A percentile compares a stretch with the other conserved stretches of the same genome.
Conservation (phyloP, 2,888 invertebrate species). For the Drosophila pseudotalamancana region DNA sequence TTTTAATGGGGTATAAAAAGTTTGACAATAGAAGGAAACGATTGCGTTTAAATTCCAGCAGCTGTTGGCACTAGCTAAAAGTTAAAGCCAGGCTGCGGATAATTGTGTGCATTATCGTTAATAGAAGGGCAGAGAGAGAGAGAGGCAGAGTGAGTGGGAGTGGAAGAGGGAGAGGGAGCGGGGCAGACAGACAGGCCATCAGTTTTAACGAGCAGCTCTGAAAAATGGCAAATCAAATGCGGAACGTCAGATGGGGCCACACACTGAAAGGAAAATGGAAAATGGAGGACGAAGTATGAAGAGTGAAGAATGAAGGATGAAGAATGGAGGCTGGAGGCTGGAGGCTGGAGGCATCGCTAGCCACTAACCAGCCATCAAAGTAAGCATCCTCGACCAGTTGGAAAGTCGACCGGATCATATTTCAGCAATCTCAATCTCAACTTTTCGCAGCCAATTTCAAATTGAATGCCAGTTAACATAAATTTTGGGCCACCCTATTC, state of each 20-base stretch:
- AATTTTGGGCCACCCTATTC: constrained; percentile 37
- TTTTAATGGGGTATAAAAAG: too few species aligned
- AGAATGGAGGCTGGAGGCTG: too few species aligned
- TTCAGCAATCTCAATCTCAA: constrained; percentile 64
- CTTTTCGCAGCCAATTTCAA: constrained; percentile 73
- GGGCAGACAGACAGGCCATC: background rate
- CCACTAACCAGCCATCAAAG: constrained; percentile 9
- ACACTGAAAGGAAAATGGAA: too few species aligned
- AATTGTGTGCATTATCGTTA: constrained; percentile 31
- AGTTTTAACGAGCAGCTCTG: constrained; percentile 27
- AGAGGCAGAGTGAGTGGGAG: background rate
- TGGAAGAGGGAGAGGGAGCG: background rate
- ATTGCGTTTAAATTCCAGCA: background rate
- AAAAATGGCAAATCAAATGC: constrained; percentile 42
- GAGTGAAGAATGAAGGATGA: too few species aligned
- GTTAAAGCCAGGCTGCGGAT: constrained; percentile 9
- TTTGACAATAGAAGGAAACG: constrained; percentile 13
- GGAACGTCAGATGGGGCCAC: constrained; percentile 17
- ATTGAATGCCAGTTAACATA: constrained; percentile 72
- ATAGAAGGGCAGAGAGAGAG: constrained; percentile 6
- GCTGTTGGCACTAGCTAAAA: background rate
- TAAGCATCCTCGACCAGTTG: background rate
- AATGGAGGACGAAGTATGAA: too few species aligned
- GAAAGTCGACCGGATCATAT: constrained; percentile 42
- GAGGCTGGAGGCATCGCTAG: background rate